Evolutionary conservation across 23 tunicate species (phyloP).

Genomic region (Halocynthia roretzi): DNA sequence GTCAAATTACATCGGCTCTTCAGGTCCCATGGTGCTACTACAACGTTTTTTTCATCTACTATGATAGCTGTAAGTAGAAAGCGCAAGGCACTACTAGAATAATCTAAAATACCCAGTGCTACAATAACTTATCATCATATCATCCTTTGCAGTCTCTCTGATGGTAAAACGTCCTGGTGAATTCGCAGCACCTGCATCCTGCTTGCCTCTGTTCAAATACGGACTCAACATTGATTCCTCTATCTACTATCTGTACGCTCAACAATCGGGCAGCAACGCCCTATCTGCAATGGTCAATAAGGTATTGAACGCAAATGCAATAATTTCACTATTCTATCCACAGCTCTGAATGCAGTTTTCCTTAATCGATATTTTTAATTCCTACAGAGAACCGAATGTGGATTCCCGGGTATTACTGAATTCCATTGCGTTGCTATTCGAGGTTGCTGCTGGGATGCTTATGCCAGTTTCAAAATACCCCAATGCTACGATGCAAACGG

Average conservation of each 20-base stretch:
- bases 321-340: too few relatives aligned
- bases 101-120: too few relatives aligned
- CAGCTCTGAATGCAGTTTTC: too few relatives aligned
- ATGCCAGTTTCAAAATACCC: constrained; percentile 63
- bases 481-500: constrained; percentile 87
- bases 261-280: neutral
- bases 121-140: too few relatives aligned
- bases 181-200: constrained; percentile 74
- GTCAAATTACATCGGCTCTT: constrained; percentile 49
- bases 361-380: neutral
- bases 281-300: constrained; percentile 14
- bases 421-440: constrained; percentile 99
- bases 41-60: constrained; percentile 94
- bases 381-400: constrained; percentile 77
- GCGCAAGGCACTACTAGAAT: too few relatives aligned
- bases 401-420: constrained; percentile 98
- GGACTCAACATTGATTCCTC: constrained; percentile 58
- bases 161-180: constrained; percentile 52
- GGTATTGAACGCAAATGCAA: constrained; percentile 1
- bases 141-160: constrained; percentile 32
- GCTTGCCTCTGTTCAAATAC: constrained; percentile 65
- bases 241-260: constrained; percentile 12
- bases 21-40: constrained; percentile 99
- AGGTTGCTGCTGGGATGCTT: constrained; percentile 98
- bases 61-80: constrained; percentile 51